Evolutionary conservation across 2,888 invertebrate genomes (phyloP).

Genomic region (Endomychus coccineus): DNA sequence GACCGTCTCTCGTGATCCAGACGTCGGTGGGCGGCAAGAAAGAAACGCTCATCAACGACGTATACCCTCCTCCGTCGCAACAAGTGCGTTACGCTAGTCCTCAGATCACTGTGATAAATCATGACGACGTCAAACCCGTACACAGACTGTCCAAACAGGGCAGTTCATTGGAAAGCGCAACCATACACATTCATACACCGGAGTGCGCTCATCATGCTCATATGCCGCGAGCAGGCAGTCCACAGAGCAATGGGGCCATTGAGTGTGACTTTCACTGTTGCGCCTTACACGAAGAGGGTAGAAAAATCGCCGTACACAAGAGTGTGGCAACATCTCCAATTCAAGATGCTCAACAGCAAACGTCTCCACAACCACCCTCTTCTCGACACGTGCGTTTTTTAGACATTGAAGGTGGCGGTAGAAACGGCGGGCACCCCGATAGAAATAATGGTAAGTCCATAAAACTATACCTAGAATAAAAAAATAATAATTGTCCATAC

Average conservation of each 20-base stretch:
- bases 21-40: conserved; percentile 43
- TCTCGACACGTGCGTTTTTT: conserved; percentile 80
- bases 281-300: conserved; percentile 87
- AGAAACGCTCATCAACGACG: conserved; percentile 57
- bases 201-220: conserved; percentile 70
- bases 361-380: conserved; percentile 48
- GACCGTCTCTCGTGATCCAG: conserved; percentile 68
- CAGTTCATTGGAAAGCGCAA: conserved; percentile 61
- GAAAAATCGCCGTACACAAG: conserved; percentile 86
- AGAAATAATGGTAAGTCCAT: conserved; percentile 27
- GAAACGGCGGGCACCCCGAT: conserved; percentile 33
- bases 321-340: conserved; percentile 90
- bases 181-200: conserved; percentile 75
- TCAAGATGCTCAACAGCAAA: conserved; percentile 51
- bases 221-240: conserved; percentile 58
- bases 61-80: conserved; percentile 29
- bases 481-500: no score
- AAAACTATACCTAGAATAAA: no score
- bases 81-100: conserved; percentile 52
- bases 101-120: conserved; percentile 91
- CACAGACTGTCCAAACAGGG: conserved; percentile 50
- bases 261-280: conserved; percentile 96
- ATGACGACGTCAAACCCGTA: conserved; percentile 64
- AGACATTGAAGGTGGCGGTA: conserved; percentile 59
- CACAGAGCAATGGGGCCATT: conserved; percentile 51